phyloP scores from a whole-genome alignment of 2,888 invertebrate genomes.

The Chromoteleia sp. region DNA sequence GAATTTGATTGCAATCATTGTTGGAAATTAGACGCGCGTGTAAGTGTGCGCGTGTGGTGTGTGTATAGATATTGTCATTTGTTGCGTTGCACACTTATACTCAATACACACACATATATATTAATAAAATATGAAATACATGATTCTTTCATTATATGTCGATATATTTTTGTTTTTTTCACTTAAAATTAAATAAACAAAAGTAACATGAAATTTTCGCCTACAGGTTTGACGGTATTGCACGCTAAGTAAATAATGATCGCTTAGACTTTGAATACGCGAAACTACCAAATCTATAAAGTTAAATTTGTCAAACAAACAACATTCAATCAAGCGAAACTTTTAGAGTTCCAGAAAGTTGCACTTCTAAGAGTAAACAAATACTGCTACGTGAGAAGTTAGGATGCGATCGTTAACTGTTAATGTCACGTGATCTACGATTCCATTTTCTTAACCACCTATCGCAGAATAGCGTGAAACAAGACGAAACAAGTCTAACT shows the following conservation, averaged over 20 bases:
- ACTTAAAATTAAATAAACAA: no score
- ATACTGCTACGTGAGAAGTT: constrained; percentile 10
- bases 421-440: constrained; percentile 22
- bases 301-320: constrained; percentile 27
- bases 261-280: constrained; percentile 1
- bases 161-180: no score
- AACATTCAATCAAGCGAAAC: constrained; percentile 29
- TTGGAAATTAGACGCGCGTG: no score
- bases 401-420: constrained; percentile 19
- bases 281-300: no score
- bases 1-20: constrained; percentile 15
- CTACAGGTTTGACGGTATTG: background rate
- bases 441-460: constrained; percentile 21
- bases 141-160: no score
- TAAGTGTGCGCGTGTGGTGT: no score
- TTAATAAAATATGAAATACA: no score
- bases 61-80: no score
- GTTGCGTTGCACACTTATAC: no score
- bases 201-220: no score
- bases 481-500: constrained; percentile 21
- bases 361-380: constrained; percentile 30
- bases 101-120: no score
- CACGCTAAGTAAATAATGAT: background rate
- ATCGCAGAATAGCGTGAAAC: constrained; percentile 18
- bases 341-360: constrained; percentile 20